Conservation (phyloP, 2,797 vertebrate genomes). For the Anguilla megastoma region DNA sequence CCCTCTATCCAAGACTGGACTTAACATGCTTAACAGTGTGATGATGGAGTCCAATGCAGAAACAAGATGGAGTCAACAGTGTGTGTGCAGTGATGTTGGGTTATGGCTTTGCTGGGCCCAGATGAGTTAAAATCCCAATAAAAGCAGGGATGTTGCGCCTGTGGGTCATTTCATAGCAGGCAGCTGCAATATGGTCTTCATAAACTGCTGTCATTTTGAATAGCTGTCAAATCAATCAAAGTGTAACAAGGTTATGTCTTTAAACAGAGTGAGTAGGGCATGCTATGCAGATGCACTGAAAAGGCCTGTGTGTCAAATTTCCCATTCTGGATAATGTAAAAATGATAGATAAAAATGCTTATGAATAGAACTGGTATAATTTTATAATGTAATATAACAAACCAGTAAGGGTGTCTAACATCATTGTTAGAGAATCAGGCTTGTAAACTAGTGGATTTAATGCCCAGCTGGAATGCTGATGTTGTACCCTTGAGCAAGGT, state of each 20-base stretch:
- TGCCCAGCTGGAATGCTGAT: background rate
- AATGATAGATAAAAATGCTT: background rate
- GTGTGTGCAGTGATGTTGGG: background rate
- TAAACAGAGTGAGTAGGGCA: background rate
- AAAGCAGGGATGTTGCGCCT: background rate
- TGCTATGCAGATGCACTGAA: background rate
- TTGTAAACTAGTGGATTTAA: background rate
- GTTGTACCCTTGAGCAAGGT: background rate
- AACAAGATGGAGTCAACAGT: background rate
- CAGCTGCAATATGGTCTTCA: background rate
- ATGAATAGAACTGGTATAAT: background rate
- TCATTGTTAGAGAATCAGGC: background rate
- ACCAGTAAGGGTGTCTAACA: background rate
- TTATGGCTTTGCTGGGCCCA: background rate
- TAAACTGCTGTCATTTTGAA: background rate
- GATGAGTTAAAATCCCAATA: background rate
- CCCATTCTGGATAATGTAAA: background rate
- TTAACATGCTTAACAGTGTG: background rate
- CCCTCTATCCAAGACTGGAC: background rate
- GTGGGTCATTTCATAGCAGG: background rate
- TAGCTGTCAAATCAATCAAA: conserved; percentile 1
- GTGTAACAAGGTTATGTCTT: background rate
- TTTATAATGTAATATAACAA: background rate
- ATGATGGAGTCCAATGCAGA: background rate
- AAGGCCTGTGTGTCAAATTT: background rate